Evolutionary conservation across 2,113 vertebrate species (phyloP), one percentile per base, ranked within the genome.

Genomic region (Spizaetus ornatus): DNA sequence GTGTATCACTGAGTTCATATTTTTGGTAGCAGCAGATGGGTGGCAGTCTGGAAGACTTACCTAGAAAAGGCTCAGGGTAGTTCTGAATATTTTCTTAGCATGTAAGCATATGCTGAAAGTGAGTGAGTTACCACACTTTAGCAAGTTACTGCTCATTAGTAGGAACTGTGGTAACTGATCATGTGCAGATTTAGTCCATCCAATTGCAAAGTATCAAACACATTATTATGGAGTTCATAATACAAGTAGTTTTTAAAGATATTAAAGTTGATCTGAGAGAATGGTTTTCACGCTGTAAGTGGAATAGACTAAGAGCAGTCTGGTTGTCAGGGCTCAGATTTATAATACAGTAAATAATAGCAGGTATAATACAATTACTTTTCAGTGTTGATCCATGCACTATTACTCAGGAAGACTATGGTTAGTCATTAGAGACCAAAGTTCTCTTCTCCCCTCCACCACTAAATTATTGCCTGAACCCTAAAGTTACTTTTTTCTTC

Each of bases 1-100:
- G 79, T 72, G 22, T 95, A 89, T 93, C 87, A 76, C 73, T 5
- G 4, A 79, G 70, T 84, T 89, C 47, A 52, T 95, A 91, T 96
- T 96, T 97, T 95, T 88, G 84, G 90, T 91, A 96, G 78, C 62
- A 94, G 90, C 93, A 97, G 89, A 95, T 91, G 93, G 89, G 52
- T 87, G 73, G 80, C 81, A 95, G 84, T 96, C 84, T 96, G 91
- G 73, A 95, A 91, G n/a, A 91, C 42, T 76, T 96, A 96, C 81
- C 93, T 92, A 95, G 79, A 83, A 96, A 92, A 95, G 69, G 29
- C 47, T 94, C 3, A 1, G 84, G 52, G 21, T 95, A 72, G 29
- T 86, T 89, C 56, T 71, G 61, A 91, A 55, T 91, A 93, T 82
- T 89, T 93, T 82, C 65, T 38, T 77, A 80, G 19, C 42, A 10